phyloP scores from a whole-genome alignment of 2,888 invertebrate genomes.

The Hyalella azteca region DNA sequence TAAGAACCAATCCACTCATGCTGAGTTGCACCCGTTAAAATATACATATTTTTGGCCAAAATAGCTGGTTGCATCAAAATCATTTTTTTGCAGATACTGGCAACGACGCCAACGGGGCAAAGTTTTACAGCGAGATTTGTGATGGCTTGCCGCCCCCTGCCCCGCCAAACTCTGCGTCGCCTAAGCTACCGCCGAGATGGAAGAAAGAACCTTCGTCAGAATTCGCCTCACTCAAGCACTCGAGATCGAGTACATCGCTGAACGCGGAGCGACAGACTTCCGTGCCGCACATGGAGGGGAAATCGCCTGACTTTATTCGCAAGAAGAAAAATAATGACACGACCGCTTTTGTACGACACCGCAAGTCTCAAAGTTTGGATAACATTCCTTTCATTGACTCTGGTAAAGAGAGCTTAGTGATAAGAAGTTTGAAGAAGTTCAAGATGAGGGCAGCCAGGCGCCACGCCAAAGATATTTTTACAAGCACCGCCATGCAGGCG shows the following conservation, averaged over 20 bases:
- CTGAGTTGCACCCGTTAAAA: too few relatives aligned
- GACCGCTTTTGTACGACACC: not conserved
- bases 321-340: not conserved
- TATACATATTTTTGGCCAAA: too few relatives aligned
- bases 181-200: too few relatives aligned
- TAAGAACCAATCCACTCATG: too few relatives aligned
- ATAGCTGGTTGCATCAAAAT: too few relatives aligned
- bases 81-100: too few relatives aligned
- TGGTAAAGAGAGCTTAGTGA: not conserved
- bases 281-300: too few relatives aligned
- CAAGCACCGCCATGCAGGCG: not conserved
- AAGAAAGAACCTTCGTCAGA: not conserved
- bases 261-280: not conserved
- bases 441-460: not conserved
- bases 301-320: too few relatives aligned
- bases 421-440: constrained; percentile 11
- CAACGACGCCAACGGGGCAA: too few relatives aligned
- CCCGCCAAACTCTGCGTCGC: too few relatives aligned
- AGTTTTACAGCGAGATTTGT: too few relatives aligned
- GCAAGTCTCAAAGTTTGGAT: constrained; percentile 7
- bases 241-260: not conserved
- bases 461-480: not conserved
- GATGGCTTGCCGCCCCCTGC: too few relatives aligned
- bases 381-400: not conserved
- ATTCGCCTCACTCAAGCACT: not conserved